These are phyloP conservation scores for Pissodes strobi DNA, from an alignment of 1,140 invertebrate genomes.

Conservation along the genomic window DNA sequence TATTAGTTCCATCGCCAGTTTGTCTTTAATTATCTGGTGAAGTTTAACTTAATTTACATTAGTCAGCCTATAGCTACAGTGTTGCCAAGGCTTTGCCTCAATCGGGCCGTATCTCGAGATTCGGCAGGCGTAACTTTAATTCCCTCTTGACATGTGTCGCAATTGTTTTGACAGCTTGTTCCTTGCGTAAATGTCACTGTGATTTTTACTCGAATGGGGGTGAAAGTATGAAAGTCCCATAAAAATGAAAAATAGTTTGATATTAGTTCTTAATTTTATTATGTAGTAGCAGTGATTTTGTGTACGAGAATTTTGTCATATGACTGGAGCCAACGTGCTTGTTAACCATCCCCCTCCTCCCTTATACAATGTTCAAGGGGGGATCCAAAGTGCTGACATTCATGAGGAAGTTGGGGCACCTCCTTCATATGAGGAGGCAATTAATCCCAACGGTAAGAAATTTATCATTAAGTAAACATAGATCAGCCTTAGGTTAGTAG, in stretches of 20 bases:
- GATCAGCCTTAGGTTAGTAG: too few relatives aligned
- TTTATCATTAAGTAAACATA: conserved; percentile 62
- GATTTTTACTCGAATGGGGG: not conserved
- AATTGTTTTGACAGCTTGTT: too few relatives aligned
- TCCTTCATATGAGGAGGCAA: conserved; percentile 63
- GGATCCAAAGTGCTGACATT: conserved; percentile 32
- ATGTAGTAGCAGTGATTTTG: conserved; percentile 16
- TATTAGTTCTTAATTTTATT: conserved; percentile 6
- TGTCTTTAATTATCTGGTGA: too few relatives aligned
- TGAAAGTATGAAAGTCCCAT: conserved; percentile 10
- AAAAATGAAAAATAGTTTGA: conserved; percentile 5
- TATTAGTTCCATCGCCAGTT: too few relatives aligned
- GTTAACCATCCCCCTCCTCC: conserved; percentile 43
- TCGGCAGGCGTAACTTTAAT: too few relatives aligned
- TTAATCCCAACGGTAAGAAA: conserved; percentile 64
- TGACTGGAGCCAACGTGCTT: conserved; percentile 39
- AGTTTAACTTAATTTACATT: too few relatives aligned
- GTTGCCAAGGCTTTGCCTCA: too few relatives aligned
- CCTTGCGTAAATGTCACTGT: too few relatives aligned
- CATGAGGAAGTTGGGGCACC: conserved; percentile 54
- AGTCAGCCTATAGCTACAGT: too few relatives aligned
- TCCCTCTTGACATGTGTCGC: too few relatives aligned
- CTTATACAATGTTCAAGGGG: conserved; percentile 46
- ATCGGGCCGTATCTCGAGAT: too few relatives aligned
- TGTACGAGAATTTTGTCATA: conserved; percentile 20